Evolutionary conservation across 2,888 invertebrate species (phyloP).

Genomic region (Sepioteuthis lessoniana): DNA sequence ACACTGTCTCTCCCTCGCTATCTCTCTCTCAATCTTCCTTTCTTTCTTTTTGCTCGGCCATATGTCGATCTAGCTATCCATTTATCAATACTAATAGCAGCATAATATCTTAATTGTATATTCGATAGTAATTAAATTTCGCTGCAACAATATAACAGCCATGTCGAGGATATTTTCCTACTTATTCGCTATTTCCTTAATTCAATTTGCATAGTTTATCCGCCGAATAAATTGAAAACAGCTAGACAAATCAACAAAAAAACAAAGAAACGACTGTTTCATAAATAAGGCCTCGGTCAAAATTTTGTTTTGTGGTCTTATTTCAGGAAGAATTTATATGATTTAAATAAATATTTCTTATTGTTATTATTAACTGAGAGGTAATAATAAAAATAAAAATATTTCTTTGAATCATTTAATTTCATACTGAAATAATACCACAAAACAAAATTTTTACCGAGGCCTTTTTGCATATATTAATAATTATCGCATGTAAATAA

Average conservation of each 20-base stretch:
- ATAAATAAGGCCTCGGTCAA: too few relatives aligned
- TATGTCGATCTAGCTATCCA: neutral
- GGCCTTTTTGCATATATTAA: neutral
- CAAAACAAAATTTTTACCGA: neutral
- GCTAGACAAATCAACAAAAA: neutral
- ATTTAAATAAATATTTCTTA: too few relatives aligned
- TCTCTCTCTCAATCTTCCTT: neutral
- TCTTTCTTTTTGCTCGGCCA: neutral
- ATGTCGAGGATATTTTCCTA: neutral
- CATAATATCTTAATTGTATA: neutral
- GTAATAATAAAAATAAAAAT: neutral
- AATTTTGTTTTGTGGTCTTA: too few relatives aligned
- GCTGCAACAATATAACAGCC: neutral
- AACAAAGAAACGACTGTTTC: neutral
- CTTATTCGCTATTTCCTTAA: neutral
- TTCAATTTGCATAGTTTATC: neutral
- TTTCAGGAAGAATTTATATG: too few relatives aligned
- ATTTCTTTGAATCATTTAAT: neutral
- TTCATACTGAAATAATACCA: neutral
- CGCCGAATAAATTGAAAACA: neutral
- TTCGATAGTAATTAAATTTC: neutral
- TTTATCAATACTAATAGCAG: neutral
- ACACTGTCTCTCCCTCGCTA: neutral
- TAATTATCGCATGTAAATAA: neutral
- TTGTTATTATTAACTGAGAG: too few relatives aligned